A percentile compares a stretch with the other conserved stretches of the same genome.
phyloP scores from a whole-genome alignment of 2,888 invertebrate species.

The Drosophila maculinotata region DNA sequence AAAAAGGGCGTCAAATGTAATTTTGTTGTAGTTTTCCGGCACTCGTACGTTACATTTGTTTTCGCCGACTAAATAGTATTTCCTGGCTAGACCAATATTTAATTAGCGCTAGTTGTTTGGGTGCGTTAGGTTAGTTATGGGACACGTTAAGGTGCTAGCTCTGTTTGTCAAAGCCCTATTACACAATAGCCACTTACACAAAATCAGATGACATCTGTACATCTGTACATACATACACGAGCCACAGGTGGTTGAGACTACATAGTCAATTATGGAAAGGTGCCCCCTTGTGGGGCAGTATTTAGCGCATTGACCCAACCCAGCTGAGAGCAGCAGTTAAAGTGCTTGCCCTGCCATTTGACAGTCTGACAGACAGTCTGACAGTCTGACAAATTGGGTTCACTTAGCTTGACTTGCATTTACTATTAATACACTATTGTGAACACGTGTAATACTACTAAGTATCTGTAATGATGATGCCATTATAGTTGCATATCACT shows the following conservation, averaged over 20 bases:
- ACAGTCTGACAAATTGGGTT: constrained; percentile 44
- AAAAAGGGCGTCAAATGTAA: constrained; percentile 38
- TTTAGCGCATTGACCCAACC: constrained; percentile 59
- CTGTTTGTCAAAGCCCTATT: constrained; percentile 41
- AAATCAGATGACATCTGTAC: too few relatives aligned
- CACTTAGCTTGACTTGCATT: constrained; percentile 28
- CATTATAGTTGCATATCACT: constrained; percentile 50
- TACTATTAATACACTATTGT: constrained; percentile 4
- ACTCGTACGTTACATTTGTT: constrained; percentile 16
- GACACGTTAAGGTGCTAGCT: background rate
- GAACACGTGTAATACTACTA: constrained; percentile 4
- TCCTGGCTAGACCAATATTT: constrained; percentile 45
- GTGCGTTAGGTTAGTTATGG: constrained; percentile 36
- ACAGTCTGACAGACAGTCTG: too few relatives aligned
- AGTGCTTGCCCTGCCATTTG: constrained; percentile 17
- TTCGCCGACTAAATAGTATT: constrained; percentile 6
- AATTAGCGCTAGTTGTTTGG: constrained; percentile 29
- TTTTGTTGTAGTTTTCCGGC: constrained; percentile 25
- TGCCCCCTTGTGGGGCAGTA: constrained; percentile 9
- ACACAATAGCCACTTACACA: too few relatives aligned
- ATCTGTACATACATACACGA: too few relatives aligned
- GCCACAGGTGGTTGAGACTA: too few relatives aligned
- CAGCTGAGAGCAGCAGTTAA: constrained; percentile 27
- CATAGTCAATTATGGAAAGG: background rate
- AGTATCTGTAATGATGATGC: constrained; percentile 41